Percentiles rank a stretch among this genome's conserved stretches.
These are phyloP conservation scores for Taenaris catops DNA, from an alignment of 2,888 invertebrate species.

Conservation along the genomic window DNA sequence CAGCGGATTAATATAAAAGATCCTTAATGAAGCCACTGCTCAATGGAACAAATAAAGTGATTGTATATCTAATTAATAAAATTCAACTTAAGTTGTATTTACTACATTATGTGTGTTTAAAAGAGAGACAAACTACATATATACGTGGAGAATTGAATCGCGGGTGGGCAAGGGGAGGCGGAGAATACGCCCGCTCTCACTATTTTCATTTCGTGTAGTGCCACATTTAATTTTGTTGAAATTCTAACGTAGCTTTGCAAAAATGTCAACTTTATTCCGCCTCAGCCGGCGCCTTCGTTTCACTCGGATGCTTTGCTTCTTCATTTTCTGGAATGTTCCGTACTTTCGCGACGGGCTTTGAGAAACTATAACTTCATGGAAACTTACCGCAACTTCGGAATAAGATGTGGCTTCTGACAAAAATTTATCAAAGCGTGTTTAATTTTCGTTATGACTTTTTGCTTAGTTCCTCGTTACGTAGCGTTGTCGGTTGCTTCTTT, in stretches of 20 bases:
- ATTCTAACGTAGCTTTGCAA: slow-evolving; percentile 78
- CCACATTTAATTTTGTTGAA: slow-evolving; percentile 80
- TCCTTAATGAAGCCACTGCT: too few relatives aligned
- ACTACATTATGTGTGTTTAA: too few relatives aligned
- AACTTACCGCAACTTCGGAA: slow-evolving; percentile 67
- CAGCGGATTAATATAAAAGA: too few relatives aligned
- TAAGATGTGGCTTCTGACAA: slow-evolving; percentile 70
- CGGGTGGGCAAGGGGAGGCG: slow-evolving; percentile 10
- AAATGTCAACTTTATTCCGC: slow-evolving; percentile 79
- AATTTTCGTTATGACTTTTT: slow-evolving; percentile 74
- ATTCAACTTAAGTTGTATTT: too few relatives aligned
- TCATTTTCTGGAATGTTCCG: slow-evolving; percentile 73
- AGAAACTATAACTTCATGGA: slow-evolving; percentile 76
- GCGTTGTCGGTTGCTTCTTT: slow-evolving; percentile 1
- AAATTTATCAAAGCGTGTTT: slow-evolving; percentile 76
- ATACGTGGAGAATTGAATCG: slow-evolving; percentile 33
- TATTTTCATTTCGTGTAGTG: slow-evolving; percentile 75
- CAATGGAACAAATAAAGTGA: too few relatives aligned
- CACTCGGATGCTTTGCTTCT: slow-evolving; percentile 70
- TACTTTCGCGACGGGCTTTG: slow-evolving; percentile 74
- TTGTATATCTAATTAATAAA: too few relatives aligned
- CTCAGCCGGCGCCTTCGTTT: slow-evolving; percentile 68
- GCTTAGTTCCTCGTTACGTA: slow-evolving; percentile 29
- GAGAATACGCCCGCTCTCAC: slow-evolving; percentile 41
- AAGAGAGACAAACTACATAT: too few relatives aligned